A percentile compares a stretch with the other conserved stretches of the same genome.
These are phyloP conservation scores for Progne subis DNA, from an alignment of 2,113 vertebrate genomes.

Conservation along the genomic window DNA sequence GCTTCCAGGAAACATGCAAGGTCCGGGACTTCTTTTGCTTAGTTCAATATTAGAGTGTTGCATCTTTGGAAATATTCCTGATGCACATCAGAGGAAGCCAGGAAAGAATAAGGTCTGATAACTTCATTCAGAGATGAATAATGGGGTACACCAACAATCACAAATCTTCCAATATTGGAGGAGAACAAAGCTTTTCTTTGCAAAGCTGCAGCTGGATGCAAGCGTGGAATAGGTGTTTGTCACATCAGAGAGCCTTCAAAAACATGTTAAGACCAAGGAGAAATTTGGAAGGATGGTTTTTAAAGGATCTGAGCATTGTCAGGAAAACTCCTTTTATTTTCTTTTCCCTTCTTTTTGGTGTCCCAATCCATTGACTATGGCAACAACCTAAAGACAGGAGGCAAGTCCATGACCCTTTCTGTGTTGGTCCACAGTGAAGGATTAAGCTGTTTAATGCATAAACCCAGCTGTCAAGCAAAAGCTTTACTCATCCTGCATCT, in stretches of 20 bases:
- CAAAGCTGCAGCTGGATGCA: neutral
- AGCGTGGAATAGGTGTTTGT: neutral
- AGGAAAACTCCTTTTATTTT: neutral
- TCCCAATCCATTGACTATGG: neutral
- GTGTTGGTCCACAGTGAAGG: neutral
- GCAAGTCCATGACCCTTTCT: neutral
- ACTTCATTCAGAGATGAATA: slow-evolving; percentile 11
- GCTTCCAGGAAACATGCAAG: neutral
- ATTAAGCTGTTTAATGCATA: neutral
- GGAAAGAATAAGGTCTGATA: slow-evolving; percentile 7
- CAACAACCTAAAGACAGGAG: neutral
- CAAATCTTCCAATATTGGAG: neutral
- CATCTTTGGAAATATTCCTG: slow-evolving; percentile 19
- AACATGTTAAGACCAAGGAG: neutral
- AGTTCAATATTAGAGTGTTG: neutral
- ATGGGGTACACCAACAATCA: neutral
- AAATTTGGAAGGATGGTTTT: neutral
- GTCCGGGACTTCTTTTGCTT: neutral
- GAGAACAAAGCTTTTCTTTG: slow-evolving; percentile 11
- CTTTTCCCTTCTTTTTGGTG: neutral
- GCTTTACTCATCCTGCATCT: neutral
- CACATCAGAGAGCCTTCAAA: neutral
- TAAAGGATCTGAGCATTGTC: neutral
- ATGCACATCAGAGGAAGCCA: neutral
- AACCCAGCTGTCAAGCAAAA: neutral